Conservation (phyloP, 2,888 invertebrate genomes). For the Cantharis flavilabris region DNA sequence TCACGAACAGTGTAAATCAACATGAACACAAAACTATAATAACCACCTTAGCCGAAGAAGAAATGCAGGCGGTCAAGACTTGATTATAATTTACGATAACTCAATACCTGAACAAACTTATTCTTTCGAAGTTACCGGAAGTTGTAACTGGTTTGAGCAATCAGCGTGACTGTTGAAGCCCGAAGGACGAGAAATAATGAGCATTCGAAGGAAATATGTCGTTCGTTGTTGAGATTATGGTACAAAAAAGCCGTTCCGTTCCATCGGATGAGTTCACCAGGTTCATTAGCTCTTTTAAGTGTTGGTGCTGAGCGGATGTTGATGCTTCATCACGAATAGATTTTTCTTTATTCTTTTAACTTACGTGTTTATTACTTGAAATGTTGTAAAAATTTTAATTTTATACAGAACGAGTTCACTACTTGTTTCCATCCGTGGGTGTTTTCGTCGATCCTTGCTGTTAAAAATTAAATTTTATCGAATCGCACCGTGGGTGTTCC, state of each 20-base stretch:
- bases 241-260: slow-evolving; percentile 37
- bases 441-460: background rate
- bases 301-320: slow-evolving; percentile 31
- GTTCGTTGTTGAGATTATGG: slow-evolving; percentile 41
- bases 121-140: slow-evolving; percentile 44
- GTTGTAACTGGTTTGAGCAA: slow-evolving; percentile 53
- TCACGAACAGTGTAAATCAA: slow-evolving; percentile 32
- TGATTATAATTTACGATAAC: slow-evolving; percentile 35
- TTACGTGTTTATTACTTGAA: background rate
- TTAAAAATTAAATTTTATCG: background rate
- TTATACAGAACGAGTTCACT: background rate
- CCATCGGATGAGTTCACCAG: slow-evolving; percentile 40
- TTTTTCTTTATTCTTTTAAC: slow-evolving; percentile 15
- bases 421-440: background rate
- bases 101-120: slow-evolving; percentile 29
- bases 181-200: slow-evolving; percentile 54
- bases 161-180: slow-evolving; percentile 55
- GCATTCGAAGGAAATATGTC: slow-evolving; percentile 52
- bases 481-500: background rate
- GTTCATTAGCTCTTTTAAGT: slow-evolving; percentile 41
- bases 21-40: slow-evolving; percentile 24
- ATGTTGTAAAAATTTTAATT: background rate
- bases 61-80: slow-evolving; percentile 31
- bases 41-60: slow-evolving; percentile 18
- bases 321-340: slow-evolving; percentile 26